Percentiles rank a stretch among this genome's conserved stretches.
Evolutionary conservation across 2,888 invertebrate species (phyloP).

Genomic region (Drosophila anomalipes): DNA sequence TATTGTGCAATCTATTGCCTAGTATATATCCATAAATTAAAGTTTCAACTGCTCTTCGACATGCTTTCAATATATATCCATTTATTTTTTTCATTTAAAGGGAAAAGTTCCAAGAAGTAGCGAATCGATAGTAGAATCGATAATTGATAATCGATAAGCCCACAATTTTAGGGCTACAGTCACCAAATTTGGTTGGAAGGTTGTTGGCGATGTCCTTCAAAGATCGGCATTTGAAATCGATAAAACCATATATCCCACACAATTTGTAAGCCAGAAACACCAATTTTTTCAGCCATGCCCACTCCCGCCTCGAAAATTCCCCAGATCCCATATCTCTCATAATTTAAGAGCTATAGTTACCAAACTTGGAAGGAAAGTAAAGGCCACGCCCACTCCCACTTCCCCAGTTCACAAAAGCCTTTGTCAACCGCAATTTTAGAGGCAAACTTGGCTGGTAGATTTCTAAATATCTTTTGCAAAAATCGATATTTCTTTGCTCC

Average conservation of each 20-base stretch:
- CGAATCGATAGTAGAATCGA: too few species aligned
- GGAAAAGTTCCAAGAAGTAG: not conserved
- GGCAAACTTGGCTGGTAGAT: not conserved
- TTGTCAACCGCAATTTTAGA: not conserved
- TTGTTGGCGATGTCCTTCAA: not conserved
- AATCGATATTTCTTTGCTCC: not conserved
- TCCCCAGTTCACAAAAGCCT: not conserved
- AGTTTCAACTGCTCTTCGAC: not conserved
- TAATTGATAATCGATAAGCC: too few species aligned
- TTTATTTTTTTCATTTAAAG: not conserved
- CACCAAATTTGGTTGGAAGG: not conserved
- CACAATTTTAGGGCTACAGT: accelerated
- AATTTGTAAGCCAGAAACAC: not conserved
- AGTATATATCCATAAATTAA: not conserved
- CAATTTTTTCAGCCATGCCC: too few species aligned
- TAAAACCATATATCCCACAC: not conserved
- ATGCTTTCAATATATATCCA: not conserved
- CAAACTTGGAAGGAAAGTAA: not conserved
- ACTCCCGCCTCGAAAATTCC: too few species aligned
- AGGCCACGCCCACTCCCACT: not conserved
- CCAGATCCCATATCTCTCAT: too few species aligned
- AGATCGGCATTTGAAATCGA: not conserved
- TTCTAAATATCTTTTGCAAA: not conserved
- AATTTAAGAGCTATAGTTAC: not conserved
- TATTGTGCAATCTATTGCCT: accelerated